Percentiles rank a stretch among this genome's conserved stretches.
Conservation (phyloP, 2,113 vertebrate genomes). For the Passerina amoena region DNA sequence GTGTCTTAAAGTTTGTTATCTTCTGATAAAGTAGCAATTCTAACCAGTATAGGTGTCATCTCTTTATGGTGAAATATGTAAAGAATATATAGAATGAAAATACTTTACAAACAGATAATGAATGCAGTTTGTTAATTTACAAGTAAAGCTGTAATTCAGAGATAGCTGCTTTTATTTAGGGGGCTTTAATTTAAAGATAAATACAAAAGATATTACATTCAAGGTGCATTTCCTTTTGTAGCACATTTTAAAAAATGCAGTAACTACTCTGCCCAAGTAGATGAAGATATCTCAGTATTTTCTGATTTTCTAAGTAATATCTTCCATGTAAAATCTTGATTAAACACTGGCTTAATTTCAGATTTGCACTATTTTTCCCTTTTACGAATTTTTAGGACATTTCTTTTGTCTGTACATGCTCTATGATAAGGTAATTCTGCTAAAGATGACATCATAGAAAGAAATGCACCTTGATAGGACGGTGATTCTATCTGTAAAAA, state of each 20-base stretch:
- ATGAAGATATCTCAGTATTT: neutral
- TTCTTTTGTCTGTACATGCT: neutral
- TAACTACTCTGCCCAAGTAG: neutral
- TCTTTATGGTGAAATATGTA: neutral
- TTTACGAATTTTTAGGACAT: neutral
- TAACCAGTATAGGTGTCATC: neutral
- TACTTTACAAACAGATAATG: slow-evolving; percentile 9
- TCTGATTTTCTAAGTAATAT: neutral
- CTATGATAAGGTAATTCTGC: neutral
- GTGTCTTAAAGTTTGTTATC: neutral
- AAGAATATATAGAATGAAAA: neutral
- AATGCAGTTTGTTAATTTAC: neutral
- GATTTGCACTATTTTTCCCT: neutral
- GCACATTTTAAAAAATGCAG: neutral
- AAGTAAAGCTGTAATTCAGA: neutral
- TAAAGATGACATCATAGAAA: slow-evolving; percentile 16
- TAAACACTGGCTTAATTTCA: neutral
- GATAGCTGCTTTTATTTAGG: neutral
- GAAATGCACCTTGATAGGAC: slow-evolving; percentile 44
- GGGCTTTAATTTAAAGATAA: neutral
- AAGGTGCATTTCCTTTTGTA: slow-evolving; percentile 55
- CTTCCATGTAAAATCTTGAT: neutral
- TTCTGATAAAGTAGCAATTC: neutral
- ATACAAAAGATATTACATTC: neutral
- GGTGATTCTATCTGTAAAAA: neutral